Conservation (phyloP, 2,797 vertebrate species). For the Danio albolineatus region DNA sequence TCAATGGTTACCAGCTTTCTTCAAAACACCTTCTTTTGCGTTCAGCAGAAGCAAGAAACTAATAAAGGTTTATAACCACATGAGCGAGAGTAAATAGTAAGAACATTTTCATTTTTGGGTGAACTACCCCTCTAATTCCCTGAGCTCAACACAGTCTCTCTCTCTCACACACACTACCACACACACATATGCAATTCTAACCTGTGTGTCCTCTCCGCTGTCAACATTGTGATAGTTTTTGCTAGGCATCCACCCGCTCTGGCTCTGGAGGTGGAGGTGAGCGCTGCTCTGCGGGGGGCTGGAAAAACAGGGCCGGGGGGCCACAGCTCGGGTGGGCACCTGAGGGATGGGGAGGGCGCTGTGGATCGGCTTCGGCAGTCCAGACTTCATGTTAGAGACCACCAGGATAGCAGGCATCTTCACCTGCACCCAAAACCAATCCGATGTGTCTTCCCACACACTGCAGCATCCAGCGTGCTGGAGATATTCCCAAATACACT, state of each 20-base stretch:
- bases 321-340: conserved; percentile 78
- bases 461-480: neutral
- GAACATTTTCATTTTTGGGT: too few species aligned
- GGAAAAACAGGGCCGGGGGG: conserved; percentile 72
- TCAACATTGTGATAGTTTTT: conserved; percentile 70
- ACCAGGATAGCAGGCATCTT: conserved; percentile 97
- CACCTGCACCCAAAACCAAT: conserved; percentile 59
- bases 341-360: conserved; percentile 93
- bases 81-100: too few species aligned
- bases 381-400: conserved; percentile 96
- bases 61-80: too few species aligned
- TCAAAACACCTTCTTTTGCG: too few species aligned
- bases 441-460: conserved; percentile 9
- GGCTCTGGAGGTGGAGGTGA: conserved; percentile 47
- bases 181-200: conserved; percentile 72
- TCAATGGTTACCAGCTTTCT: too few species aligned
- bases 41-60: too few species aligned
- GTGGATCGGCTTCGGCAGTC: conserved; percentile 95
- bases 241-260: conserved; percentile 65
- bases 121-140: too few species aligned
- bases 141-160: neutral
- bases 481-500: conserved; percentile 8
- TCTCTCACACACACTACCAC: too few species aligned
- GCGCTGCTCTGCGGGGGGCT: conserved; percentile 73
- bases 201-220: conserved; percentile 85